Evolutionary conservation across 2,113 vertebrate species (phyloP), one percentile per base, ranked within the genome.

Genomic region (Circaetus cinerascens): DNA sequence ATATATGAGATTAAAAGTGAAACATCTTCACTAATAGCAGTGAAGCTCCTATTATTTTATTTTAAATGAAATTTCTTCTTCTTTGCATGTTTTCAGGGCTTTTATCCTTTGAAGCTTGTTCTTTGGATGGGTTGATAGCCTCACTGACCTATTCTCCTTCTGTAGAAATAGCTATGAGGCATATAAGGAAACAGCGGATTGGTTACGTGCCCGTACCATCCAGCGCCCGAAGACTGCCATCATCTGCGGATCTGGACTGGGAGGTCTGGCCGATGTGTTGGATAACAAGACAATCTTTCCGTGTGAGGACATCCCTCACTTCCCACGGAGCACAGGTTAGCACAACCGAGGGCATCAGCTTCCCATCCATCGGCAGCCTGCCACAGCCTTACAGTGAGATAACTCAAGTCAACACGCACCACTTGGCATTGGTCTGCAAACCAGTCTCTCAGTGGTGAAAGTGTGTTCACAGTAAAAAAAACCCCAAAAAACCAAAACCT

Each of bases 181-280:
- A 23, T 97, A 25, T 9, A 94, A 97, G 82, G 97, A 97, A 55
- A 93, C 97, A 30, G 96, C 93, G 0, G 97, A 96, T 1, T 97
- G 97, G 97, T 13, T 97, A 23, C n/a, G 38, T 7, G 64, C 90
- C 55, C 96, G 4, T 2, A 83, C 73, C 4, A 7, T 13, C 69
- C 93, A 63, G 85, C 13, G 2, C 71, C 98, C 98, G 2, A 98
- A 96, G 89, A 93, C 98, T 0, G 99, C 98, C 79, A 98, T 99
- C 76, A 96, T 99, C 97, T 99, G 99, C 2, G 98, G 99, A 2
- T 99, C 99, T 4, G 99, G 99, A 19, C 97, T 99, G 41, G 98
- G 98, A 5, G 97, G 97, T 5, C 94, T 99, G 94, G 98, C 98
- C 2, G 97, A 98, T 12, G 81, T 95, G 36, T 25, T 99, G 93